Percentiles rank a stretch among this genome's conserved stretches.
Evolutionary conservation across 2,113 vertebrate genomes (phyloP).

Genomic region (Menura novaehollandiae): DNA sequence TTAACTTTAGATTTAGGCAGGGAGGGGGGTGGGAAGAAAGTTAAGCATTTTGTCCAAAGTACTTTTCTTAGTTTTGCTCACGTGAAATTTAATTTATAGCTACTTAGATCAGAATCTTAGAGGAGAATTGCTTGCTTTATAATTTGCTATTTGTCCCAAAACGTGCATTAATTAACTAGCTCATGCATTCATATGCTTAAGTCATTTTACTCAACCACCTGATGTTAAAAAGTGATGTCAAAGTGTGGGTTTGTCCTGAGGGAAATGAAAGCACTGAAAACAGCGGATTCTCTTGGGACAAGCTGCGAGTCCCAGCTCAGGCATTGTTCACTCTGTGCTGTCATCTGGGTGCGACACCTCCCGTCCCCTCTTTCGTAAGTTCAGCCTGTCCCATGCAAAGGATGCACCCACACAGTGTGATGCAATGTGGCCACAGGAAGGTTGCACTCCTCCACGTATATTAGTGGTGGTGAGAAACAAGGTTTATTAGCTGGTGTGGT

Average conservation of each 20-base stretch:
- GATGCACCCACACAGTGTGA: neutral
- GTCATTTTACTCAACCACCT: neutral
- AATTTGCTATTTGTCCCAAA: neutral
- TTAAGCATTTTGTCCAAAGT: neutral
- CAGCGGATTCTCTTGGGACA: neutral
- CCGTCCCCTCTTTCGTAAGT: neutral
- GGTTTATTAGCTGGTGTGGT: neutral
- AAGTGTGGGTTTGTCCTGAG: neutral
- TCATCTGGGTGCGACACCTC: neutral
- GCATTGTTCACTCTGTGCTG: neutral
- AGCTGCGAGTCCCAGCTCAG: neutral
- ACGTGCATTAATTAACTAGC: neutral
- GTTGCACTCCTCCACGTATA: neutral
- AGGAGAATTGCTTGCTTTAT: neutral
- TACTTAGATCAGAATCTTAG: neutral
- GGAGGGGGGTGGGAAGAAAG: accelerated
- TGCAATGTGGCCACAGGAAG: neutral
- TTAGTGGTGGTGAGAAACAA: neutral
- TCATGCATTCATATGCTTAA: neutral
- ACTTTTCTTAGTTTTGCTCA: neutral
- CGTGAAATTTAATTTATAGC: neutral
- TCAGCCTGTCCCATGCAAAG: neutral
- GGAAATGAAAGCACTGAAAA: neutral
- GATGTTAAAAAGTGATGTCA: neutral
- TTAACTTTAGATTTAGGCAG: neutral